Percentiles rank a stretch among this genome's conserved stretches.
Conservation (phyloP, 2,113 vertebrate species). For the Meleagris gallopavo region DNA sequence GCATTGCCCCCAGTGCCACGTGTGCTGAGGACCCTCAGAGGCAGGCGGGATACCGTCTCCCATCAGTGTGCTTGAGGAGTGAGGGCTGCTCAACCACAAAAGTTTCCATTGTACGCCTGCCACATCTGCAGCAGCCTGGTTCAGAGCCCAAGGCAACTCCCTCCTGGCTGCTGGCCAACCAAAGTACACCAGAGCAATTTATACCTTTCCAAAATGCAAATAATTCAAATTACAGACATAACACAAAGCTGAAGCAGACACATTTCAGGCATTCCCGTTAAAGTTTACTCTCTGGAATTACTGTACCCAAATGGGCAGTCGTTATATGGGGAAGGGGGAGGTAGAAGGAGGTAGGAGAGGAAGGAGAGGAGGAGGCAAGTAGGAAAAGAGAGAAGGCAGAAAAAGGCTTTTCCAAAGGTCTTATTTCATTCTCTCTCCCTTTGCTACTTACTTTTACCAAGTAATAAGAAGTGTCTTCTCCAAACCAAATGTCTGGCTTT, state of each 20-base stretch:
- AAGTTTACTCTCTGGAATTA: conserved; percentile 72
- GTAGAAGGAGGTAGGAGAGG: background rate
- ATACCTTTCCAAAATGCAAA: conserved; percentile 81
- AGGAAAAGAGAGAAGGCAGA: conserved; percentile 23
- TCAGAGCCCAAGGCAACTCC: conserved; percentile 79
- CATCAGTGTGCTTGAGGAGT: conserved; percentile 70
- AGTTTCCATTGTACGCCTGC: conserved; percentile 86
- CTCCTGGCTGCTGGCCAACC: conserved; percentile 59
- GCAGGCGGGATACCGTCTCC: conserved; percentile 75
- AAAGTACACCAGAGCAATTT: conserved; percentile 76
- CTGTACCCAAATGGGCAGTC: conserved; percentile 65
- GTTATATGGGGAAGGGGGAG: background rate
- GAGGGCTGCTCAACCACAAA: conserved; percentile 83
- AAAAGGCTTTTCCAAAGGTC: conserved; percentile 52
- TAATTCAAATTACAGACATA: conserved; percentile 80
- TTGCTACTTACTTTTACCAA: conserved; percentile 41
- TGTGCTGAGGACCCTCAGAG: conserved; percentile 47
- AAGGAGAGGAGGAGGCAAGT: conserved; percentile 27
- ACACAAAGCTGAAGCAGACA: conserved; percentile 77
- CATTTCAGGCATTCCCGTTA: conserved; percentile 79
- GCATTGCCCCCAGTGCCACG: conserved; percentile 45
- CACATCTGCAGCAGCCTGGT: conserved; percentile 90
- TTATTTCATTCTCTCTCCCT: conserved; percentile 45
- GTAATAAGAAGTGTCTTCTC: conserved; percentile 29
- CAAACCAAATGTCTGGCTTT: conserved; percentile 37